Evolutionary conservation across 2,113 vertebrate species (phyloP).

Genomic region (Pseudonaja textilis): DNA sequence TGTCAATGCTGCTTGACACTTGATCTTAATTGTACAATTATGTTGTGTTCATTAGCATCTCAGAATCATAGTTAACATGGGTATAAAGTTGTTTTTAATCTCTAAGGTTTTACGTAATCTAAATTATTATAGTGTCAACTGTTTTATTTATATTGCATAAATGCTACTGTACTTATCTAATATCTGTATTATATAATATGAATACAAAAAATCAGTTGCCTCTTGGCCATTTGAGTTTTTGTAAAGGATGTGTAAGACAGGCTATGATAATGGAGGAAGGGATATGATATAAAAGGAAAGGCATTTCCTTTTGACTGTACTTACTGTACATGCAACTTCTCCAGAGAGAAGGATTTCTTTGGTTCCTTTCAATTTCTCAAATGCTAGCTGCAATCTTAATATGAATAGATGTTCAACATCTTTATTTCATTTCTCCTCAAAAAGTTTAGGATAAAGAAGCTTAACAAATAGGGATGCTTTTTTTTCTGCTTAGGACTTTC

Average conservation of each 20-base stretch:
- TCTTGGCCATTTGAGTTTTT: background rate
- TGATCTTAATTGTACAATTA: background rate
- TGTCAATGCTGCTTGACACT: background rate
- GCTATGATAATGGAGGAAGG: background rate
- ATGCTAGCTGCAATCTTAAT: background rate
- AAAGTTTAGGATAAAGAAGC: background rate
- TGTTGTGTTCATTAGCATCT: background rate
- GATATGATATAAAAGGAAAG: background rate
- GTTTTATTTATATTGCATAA: background rate
- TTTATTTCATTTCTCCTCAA: background rate
- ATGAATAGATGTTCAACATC: background rate
- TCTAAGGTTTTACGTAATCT: background rate
- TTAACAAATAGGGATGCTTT: background rate
- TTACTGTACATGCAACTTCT: background rate
- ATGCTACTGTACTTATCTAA: background rate
- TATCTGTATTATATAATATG: background rate
- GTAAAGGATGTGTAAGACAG: background rate
- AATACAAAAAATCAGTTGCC: background rate
- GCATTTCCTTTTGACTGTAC: background rate
- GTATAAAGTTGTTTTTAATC: background rate
- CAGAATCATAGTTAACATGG: background rate
- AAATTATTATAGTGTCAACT: background rate
- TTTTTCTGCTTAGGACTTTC: background rate
- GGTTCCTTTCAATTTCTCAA: background rate
- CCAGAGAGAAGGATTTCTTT: background rate